A percentile compares a stretch with the other conserved stretches of the same genome.
phyloP scores from a whole-genome alignment of 1,140 invertebrate genomes.

The Metopolophium dirhodum region DNA sequence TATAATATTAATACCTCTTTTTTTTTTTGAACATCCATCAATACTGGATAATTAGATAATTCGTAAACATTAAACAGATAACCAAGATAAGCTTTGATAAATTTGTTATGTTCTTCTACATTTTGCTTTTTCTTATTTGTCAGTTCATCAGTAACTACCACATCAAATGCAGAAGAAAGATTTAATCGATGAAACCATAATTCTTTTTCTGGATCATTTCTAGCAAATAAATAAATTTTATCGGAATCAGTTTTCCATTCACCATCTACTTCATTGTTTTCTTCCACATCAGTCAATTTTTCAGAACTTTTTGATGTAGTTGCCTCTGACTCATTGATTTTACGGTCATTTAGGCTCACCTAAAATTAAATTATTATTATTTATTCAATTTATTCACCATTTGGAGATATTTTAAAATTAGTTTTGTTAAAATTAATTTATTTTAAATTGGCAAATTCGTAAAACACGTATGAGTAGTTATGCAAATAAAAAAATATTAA shows the following conservation, averaged over 20 bases:
- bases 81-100: slow-evolving; percentile 43
- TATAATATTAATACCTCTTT: slow-evolving; percentile 5
- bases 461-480: background rate
- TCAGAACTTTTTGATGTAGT: slow-evolving; percentile 18
- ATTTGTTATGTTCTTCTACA: slow-evolving; percentile 47
- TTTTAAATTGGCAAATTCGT: background rate
- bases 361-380: background rate
- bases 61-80: slow-evolving; percentile 39
- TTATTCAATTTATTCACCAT: background rate
- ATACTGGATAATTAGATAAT: slow-evolving; percentile 8
- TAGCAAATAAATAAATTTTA: slow-evolving; percentile 75
- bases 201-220: slow-evolving; percentile 86
- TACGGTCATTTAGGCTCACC: slow-evolving; percentile 5
- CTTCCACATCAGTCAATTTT: slow-evolving; percentile 19
- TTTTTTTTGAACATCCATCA: slow-evolving; percentile 7
- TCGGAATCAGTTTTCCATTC: slow-evolving; percentile 51
- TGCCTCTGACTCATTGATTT: background rate
- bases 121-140: slow-evolving; percentile 50
- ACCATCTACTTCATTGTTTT: slow-evolving; percentile 35
- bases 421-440: background rate
- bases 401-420: background rate
- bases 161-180: slow-evolving; percentile 60
- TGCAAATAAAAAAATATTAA: background rate
- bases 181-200: slow-evolving; percentile 73
- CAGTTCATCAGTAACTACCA: background rate